Conservation (phyloP, 1,140 invertebrate species). For the Melitaea cinxia region DNA sequence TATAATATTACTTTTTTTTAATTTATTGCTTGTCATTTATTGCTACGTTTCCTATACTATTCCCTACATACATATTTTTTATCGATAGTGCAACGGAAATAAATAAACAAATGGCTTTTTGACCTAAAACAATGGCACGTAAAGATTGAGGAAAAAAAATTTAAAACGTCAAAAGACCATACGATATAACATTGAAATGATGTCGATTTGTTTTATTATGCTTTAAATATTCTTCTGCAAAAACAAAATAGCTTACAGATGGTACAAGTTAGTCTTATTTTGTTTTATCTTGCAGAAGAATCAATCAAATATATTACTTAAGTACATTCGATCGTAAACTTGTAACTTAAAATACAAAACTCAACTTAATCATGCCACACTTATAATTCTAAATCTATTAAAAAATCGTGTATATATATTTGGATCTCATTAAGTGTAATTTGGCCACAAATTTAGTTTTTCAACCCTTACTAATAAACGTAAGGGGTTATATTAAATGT, state of each 20-base stretch:
- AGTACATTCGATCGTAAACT: constrained; percentile 6
- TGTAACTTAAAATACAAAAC: constrained; percentile 15
- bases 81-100: constrained; percentile 41
- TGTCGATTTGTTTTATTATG: constrained; percentile 6
- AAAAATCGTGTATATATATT: constrained; percentile 78
- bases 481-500: constrained; percentile 69
- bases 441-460: constrained; percentile 78
- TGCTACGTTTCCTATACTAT: constrained; percentile 71
- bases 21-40: constrained; percentile 77
- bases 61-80: constrained; percentile 42
- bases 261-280: neutral
- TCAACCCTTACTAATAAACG: constrained; percentile 65
- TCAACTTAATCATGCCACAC: constrained; percentile 56
- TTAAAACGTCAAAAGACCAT: constrained; percentile 8
- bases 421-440: constrained; percentile 77
- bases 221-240: constrained; percentile 3
- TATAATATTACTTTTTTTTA: constrained; percentile 58
- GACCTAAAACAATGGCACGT: neutral
- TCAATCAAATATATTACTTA: neutral
- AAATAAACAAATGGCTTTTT: constrained; percentile 6
- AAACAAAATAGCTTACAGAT: neutral
- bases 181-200: constrained; percentile 13
- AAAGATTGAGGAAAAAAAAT: neutral
- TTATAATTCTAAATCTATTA: constrained; percentile 68
- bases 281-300: constrained; percentile 1